Evolutionary conservation across 2,113 vertebrate genomes (phyloP).

Genomic region (Hiodon alosoides): DNA sequence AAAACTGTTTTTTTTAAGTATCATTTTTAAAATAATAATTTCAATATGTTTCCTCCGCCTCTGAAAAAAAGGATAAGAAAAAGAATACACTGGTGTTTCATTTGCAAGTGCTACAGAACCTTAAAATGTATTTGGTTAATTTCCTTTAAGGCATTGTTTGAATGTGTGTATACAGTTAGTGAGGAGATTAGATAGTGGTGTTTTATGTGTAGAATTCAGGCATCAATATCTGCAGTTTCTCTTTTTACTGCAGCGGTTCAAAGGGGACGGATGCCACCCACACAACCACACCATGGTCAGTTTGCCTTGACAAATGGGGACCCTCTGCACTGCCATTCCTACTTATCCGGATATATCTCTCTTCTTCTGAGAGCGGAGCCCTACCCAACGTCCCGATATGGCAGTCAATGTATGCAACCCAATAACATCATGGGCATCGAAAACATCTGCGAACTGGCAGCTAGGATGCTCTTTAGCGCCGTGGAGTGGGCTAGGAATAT

Average conservation of each 20-base stretch:
- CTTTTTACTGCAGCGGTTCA: conserved; percentile 86
- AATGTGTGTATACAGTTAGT: background rate
- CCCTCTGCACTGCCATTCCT: conserved; percentile 91
- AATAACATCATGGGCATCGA: conserved; percentile 96
- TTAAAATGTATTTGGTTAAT: background rate
- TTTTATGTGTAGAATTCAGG: conserved; percentile 66
- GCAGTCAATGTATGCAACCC: conserved; percentile 91
- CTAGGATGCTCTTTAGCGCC: conserved; percentile 93
- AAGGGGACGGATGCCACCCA: conserved; percentile 85
- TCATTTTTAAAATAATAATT: background rate
- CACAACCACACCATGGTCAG: conserved; percentile 89
- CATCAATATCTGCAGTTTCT: conserved; percentile 78
- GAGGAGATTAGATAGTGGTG: conserved; percentile 1
- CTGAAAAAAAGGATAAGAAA: background rate
- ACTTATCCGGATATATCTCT: conserved; percentile 95
- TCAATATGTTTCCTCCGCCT: too few relatives aligned
- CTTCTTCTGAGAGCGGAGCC: conserved; percentile 92
- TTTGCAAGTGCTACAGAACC: background rate
- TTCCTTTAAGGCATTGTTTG: background rate
- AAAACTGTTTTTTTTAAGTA: background rate
- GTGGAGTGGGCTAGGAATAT: conserved; percentile 98
- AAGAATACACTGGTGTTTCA: background rate
- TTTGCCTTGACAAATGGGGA: conserved; percentile 89
- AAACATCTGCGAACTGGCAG: conserved; percentile 98
- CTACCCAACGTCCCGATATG: conserved; percentile 90